Conservation (phyloP, 1,140 invertebrate genomes). For the Drosophila ananassae region DNA sequence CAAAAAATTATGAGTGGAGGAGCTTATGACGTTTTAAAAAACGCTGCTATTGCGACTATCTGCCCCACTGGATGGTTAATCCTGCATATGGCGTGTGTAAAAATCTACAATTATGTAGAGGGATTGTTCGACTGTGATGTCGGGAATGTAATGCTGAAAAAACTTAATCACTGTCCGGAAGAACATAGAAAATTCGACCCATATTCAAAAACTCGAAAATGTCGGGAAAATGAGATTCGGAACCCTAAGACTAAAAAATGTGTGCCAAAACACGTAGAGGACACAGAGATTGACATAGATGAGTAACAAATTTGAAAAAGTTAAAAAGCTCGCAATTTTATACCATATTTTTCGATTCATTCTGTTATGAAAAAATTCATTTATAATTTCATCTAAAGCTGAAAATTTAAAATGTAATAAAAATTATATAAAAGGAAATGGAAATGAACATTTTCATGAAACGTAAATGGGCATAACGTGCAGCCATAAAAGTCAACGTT, state of each 20-base stretch:
- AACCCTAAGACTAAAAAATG: background rate
- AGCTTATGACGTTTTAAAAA: no score
- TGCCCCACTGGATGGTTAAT: no score
- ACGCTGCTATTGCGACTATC: no score
- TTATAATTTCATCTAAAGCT: background rate
- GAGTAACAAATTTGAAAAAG: background rate
- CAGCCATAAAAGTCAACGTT: slow-evolving; percentile 16
- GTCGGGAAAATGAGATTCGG: background rate
- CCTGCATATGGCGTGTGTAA: no score
- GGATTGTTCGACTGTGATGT: no score
- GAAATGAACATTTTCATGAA: slow-evolving; percentile 4
- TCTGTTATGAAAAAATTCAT: no score
- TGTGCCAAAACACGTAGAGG: background rate
- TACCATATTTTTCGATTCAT: no score
- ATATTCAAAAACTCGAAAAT: background rate
- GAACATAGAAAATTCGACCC: no score
- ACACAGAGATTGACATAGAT: background rate
- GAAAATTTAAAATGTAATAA: background rate
- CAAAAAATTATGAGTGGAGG: background rate
- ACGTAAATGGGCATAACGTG: background rate
- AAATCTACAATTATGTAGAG: no score
- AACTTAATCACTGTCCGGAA: no score
- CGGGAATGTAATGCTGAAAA: no score
- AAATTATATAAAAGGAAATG: background rate
- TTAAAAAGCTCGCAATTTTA: no score